Percentiles rank a stretch among this genome's conserved stretches.
Conservation (phyloP, 2,113 vertebrate species). For the Sialia sialis region DNA sequence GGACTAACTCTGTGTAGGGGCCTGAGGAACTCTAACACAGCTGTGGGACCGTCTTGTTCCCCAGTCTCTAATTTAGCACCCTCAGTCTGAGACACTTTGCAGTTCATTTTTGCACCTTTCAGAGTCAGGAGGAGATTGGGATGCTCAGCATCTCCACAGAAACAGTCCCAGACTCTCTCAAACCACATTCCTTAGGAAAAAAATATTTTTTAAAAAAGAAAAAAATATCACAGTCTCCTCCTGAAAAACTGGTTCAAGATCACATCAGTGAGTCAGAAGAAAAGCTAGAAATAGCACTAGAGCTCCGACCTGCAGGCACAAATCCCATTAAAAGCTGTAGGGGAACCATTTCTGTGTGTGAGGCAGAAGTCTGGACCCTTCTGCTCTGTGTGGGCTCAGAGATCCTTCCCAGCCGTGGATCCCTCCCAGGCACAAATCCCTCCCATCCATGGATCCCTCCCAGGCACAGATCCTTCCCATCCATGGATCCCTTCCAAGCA, state of each 20-base stretch:
- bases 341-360: neutral
- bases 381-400: rapidly evolving
- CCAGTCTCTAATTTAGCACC: neutral
- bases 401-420: rapidly evolving
- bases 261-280: conserved; percentile 62
- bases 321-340: conserved; percentile 41
- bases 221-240: conserved; percentile 21
- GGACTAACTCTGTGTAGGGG: neutral
- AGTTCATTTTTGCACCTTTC: neutral
- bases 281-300: conserved; percentile 57
- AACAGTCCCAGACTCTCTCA: neutral
- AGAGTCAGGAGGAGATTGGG: neutral
- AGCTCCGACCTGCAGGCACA: conserved; percentile 62
- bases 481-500: too few relatives aligned
- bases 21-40: neutral
- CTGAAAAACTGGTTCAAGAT: conserved; percentile 61
- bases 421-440: neutral
- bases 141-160: neutral
- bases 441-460: too few relatives aligned
- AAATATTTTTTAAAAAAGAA: neutral
- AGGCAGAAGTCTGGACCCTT: neutral
- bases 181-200: neutral
- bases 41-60: neutral
- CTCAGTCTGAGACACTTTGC: neutral
- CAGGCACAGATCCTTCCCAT: rapidly evolving